Base-by-base conservation (phyloP, 2,888 invertebrate species). In the Iselma pallidipennis region DNA sequence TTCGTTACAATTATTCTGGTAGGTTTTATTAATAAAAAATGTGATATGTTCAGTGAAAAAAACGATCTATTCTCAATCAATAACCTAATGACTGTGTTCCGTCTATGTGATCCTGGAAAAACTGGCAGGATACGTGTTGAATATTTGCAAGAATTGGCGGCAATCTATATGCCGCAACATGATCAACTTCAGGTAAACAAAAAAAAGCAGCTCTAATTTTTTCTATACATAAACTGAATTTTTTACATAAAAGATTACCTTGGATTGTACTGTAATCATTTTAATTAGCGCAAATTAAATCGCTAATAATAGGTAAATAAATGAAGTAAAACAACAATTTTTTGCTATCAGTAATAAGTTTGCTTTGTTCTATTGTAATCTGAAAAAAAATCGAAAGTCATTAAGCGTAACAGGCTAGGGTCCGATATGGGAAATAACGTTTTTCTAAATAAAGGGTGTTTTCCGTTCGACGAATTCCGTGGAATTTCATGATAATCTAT, bases 71-170 rank as follows among this genome's bases (percentile, higher is more conserved):
- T 65, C 6, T 73, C 76, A 2, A 67, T 71, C 67, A 70, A 72
- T 57, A 77, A 81, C 52, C 69, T 81, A 64, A 70, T 77, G 58
- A 76, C 72, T 51, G 80, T 80, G 61, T 79, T 81, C 63, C 68
- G 72, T 42, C 65, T 80, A 49, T 81, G 81, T 62, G 79, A 81
- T 68, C 79, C 80, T 4, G 72, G 73, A n/a, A 71, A 71, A 23
- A 76, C 74, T 4, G 81, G 81, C 4, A 64, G 72, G 58, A 76
- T 81, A 45, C 74, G 74, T 33, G 67, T 80, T 57, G 74, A 78
- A 59, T 73, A 78, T 62, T 68, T 81, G 51, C 71, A 76, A 48
- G 71, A 76, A 52, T 70, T 81, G 48, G 81, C 78, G 6, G 68
- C 70, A 45, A 66, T 68, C 37, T 76, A 79, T 64, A 71, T 73